Base-by-base conservation (phyloP, 2,888 invertebrate species). In the Gymnosoma rotundatum region DNA sequence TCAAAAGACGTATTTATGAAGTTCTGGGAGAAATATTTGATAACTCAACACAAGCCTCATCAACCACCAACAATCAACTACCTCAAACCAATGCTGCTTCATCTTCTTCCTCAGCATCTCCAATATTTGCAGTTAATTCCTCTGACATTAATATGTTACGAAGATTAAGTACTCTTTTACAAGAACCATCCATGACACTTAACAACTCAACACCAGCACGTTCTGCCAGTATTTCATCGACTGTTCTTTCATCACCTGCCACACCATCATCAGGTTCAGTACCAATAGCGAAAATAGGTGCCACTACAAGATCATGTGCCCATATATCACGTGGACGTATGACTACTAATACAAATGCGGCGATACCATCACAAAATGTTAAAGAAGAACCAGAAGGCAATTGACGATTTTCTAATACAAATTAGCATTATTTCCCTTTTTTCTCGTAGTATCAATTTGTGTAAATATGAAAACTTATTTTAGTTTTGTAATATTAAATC, bases 1-100 rank as follows among this genome's bases (percentile, higher is more conserved):
- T 91, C 69, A 91, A 91, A 70, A 88, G 89, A 0, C 89, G 91
- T 63, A 88, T 91, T 0, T 91, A 91, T 58, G 90, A 89, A 58
- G 86, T 89, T 10, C 82, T 91, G 6, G 87, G 88, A n/a, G 90
- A 91, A 69, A 90, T 91, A 12, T 91, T 90, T 50, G 87, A 87
- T 38, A 83, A 76, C 54, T 61, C 84, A 7, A 21, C 85, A 25
- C 75, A 79, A 32, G 58, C 75, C 36, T 78, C 80, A 3, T 75
- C 82, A 32, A 75, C 78, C 50, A 84, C 80, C 20, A 78, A 67
- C 16, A 82, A 42, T 72, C 63, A 72, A 64, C 61, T 83, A 58
- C 64, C 78, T 67, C 61, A 69, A 21, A 18, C 60, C 1, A 52
- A 48, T 14, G 76, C 18, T 52, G 32, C 36, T 12, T 10, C 42